phyloP scores from a whole-genome alignment of 2,113 vertebrate genomes.

The Chrysochloris asiatica region DNA sequence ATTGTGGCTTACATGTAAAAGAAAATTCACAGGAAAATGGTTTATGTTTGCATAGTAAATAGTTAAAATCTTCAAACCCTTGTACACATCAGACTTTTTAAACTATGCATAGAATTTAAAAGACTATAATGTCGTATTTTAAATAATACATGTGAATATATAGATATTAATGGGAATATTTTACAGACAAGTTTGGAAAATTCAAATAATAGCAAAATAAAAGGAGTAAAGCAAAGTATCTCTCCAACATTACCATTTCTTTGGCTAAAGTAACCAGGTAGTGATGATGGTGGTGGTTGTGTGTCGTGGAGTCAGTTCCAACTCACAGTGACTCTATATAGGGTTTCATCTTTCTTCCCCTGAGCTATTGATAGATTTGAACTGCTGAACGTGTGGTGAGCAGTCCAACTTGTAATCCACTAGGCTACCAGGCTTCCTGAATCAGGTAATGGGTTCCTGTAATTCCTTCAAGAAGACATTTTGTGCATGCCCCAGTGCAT shows the following conservation, averaged over 20 bases:
- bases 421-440: too few relatives aligned
- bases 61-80: neutral
- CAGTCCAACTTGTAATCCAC: too few relatives aligned
- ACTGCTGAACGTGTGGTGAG: too few relatives aligned
- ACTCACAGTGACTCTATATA: too few relatives aligned
- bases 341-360: too few relatives aligned
- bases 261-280: neutral
- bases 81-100: neutral
- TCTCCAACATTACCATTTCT: neutral
- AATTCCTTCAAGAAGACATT: neutral
- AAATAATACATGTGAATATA: neutral
- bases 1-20: neutral
- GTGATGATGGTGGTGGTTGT: too few relatives aligned
- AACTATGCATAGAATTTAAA: neutral
- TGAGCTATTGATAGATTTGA: too few relatives aligned
- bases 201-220: slow-evolving; percentile 8
- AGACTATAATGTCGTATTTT: neutral
- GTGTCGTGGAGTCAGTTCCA: too few relatives aligned
- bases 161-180: neutral
- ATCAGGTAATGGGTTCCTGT: neutral
- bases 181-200: neutral
- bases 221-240: neutral
- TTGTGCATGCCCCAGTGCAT: neutral
- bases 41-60: neutral
- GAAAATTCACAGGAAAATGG: neutral